Conservation (phyloP, 2,113 vertebrate species). For the Vicugna pacos region DNA sequence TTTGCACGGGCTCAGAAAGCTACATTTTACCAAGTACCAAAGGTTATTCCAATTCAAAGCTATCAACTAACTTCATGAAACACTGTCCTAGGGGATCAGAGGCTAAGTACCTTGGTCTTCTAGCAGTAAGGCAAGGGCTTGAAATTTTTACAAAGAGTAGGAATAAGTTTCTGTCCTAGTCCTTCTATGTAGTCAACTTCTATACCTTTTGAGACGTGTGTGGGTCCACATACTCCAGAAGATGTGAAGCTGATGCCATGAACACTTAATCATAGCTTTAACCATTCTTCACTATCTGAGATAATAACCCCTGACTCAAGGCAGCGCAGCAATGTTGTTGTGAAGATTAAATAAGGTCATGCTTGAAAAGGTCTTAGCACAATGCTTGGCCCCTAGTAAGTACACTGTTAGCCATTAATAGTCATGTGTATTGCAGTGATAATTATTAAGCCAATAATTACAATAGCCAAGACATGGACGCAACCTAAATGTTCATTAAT, state of each 20-base stretch:
- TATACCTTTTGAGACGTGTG: not conserved
- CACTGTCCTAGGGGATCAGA: not conserved
- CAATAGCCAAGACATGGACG: no score
- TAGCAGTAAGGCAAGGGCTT: not conserved
- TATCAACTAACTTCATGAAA: not conserved
- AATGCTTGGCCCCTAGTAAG: not conserved
- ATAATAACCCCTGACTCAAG: not conserved
- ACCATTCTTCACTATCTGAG: not conserved
- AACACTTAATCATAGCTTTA: not conserved
- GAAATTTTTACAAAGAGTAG: not conserved
- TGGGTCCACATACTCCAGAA: not conserved
- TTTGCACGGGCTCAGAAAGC: not conserved
- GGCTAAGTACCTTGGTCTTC: not conserved
- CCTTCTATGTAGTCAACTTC: not conserved
- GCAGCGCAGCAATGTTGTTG: not conserved
- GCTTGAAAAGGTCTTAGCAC: not conserved
- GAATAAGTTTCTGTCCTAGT: not conserved
- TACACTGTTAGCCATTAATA: not conserved
- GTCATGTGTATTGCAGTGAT: not conserved
- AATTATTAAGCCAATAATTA: not conserved
- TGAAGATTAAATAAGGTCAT: not conserved
- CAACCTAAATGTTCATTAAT: no score
- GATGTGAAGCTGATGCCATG: not conserved
- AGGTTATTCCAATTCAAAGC: not conserved
- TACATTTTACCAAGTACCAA: not conserved